Base-by-base conservation (phyloP, 2,113 vertebrate species). In the Thinocorus orbignyianus region DNA sequence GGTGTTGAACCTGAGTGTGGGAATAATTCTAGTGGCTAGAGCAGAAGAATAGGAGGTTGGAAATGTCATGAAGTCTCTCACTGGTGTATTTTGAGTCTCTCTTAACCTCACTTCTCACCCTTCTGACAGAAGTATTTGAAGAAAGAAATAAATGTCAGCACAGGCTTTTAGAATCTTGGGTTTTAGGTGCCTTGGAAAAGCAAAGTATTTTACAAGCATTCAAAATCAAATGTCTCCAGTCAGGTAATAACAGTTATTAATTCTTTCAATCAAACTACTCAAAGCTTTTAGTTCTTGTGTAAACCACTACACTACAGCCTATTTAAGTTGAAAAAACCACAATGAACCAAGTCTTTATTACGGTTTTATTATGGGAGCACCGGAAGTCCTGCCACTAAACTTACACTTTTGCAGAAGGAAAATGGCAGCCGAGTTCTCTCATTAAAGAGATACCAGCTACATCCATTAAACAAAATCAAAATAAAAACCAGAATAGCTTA, bases 161-260 rank as follows among this genome's bases (percentile, higher is more conserved):
- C 86, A 88, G 39, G 58, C 60, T 86, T 95, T 95, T 37, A 78
- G 80, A 92, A 64, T 90, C 79, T 88, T 65, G 60, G 48, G 13
- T n/a, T 90, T 90, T 86, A 68, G 79, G 42, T 65, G 52, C 60
- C 52, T 78, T 48, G 49, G 80, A 78, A 90, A 83, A 88, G 70
- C 11, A 16, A 88, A 51, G 66, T 87, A 35, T 90, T 94, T 84
- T 61, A 41, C 35, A 79, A 54, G 68, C 52, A 86, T 90, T 92
- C 33, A 25, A 78, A 92, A 85, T 79, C 10, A 69, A 76, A 88
- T 83, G 48, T 84, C 39, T 95, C 80, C 5, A 35, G 88, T 91
- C 77, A 83, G 81, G 79, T 96, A 93, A 96, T 95, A 95, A 94
- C 60, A 60, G 82, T 90, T 90, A 93, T 95, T 96, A 95, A 90